Base-by-base conservation (phyloP, 2,888 invertebrate species). In the Oligia strigilis region DNA sequence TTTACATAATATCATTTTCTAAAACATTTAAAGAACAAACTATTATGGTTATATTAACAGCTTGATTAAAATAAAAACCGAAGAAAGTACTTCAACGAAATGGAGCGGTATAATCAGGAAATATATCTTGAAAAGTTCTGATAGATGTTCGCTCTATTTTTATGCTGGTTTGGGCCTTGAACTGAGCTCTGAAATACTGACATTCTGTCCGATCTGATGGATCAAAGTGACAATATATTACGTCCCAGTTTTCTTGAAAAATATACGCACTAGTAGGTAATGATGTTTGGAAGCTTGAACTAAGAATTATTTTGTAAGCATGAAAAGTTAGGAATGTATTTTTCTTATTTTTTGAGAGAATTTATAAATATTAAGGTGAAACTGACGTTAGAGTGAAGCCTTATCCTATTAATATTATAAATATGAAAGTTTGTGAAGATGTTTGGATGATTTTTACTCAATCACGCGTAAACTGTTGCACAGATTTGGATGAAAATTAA, bases 91-190 rank as follows among this genome's bases (percentile, higher is more conserved):
- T 82, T 46, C 2, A 73, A 19, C 60, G 19, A 72, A 79, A 70
- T 80, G 70, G 72, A 52, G 36, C 19, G 13, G 52, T 71, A 74
- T 80, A 84, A 84, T 67, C 58, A 70, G 52, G 67, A 81, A 77
- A 86, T 80, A 69, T 74, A 73, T 85, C 73, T 84, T 77, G 73
- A 70, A 81, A 87, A 84, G 75, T 83, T 83, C 52, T 74, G 76
- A 86, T 82, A 74, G 66, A 65, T 67, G n/a, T 46, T 49, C 17
- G 75, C 29, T 80, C 78, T 86, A 88, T 89, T 85, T 89, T 88
- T 86, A 76, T 75, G 64, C 60, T 75, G 77, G 19, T 84, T 71
- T 80, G 70, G 74, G 71, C 76, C 80, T 62, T 78, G 58, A 58
- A 77, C 49, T 82, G 49, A 60, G 46, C 77, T 65, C 71, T 75